phyloP scores from a whole-genome alignment of 2,797 vertebrate genomes.

The Syngnathus rostellatus region DNA sequence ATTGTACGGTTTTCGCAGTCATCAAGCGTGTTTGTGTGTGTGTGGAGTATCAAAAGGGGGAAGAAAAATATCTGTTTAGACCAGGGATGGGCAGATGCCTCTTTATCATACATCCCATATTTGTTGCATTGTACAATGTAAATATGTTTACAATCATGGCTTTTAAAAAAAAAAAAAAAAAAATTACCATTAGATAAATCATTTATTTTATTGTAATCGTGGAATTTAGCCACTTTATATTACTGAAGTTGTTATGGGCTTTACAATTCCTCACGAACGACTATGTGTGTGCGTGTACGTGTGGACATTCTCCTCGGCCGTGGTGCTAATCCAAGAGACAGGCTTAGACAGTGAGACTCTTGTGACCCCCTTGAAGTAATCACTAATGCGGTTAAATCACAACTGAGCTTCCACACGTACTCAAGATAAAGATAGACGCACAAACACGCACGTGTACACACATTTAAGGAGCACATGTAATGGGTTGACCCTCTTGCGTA shows the following conservation, averaged over 20 bases:
- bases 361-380: slow-evolving; percentile 54
- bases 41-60: slow-evolving; percentile 1
- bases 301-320: slow-evolving; percentile 6
- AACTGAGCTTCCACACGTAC: slow-evolving; percentile 52
- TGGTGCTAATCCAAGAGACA: slow-evolving; percentile 53
- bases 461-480: neutral
- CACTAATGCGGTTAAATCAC: slow-evolving; percentile 64
- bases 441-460: slow-evolving; percentile 1
- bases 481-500: neutral
- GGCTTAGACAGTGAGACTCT: slow-evolving; percentile 60
- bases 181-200: too few relatives aligned
- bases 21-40: slow-evolving; percentile 31
- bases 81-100: neutral
- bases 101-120: too few relatives aligned
- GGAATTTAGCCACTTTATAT: too few relatives aligned
- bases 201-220: too few relatives aligned
- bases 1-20: slow-evolving; percentile 25
- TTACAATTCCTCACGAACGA: too few relatives aligned
- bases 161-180: too few relatives aligned
- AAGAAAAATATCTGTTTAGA: neutral
- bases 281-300: slow-evolving; percentile 17
- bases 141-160: too few relatives aligned
- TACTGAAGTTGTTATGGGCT: too few relatives aligned
- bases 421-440: slow-evolving; percentile 50
- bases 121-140: too few relatives aligned